These are phyloP conservation scores for Phengaris arion DNA, from an alignment of 2,888 invertebrate genomes.

Conservation along the genomic window DNA sequence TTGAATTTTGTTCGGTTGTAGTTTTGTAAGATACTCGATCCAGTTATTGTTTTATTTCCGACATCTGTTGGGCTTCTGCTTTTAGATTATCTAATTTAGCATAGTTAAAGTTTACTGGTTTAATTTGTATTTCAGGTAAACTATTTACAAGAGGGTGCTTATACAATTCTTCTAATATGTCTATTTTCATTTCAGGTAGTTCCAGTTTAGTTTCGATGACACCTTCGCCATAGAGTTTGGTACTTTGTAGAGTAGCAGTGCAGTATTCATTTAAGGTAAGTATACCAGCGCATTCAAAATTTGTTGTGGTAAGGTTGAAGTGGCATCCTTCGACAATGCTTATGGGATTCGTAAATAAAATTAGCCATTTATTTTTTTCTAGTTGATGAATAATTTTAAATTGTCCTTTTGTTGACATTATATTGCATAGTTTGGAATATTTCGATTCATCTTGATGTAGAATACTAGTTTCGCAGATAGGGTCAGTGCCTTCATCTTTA, in stretches of 20 bases:
- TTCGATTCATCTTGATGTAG: constrained; percentile 15
- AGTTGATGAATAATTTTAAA: neutral
- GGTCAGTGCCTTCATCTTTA: constrained; percentile 13
- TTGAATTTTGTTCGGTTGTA: neutral
- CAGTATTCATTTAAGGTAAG: neutral
- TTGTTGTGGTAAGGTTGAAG: neutral
- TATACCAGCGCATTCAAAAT: neutral
- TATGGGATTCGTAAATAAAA: neutral
- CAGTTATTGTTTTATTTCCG: constrained; percentile 11
- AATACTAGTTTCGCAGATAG: constrained; percentile 23
- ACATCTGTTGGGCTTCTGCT: constrained; percentile 17
- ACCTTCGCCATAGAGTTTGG: neutral
- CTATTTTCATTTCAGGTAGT: neutral
- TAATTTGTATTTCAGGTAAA: constrained; percentile 1
- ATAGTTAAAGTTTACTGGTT: neutral
- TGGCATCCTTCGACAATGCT: neutral
- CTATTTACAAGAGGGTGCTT: neutral
- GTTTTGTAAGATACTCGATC: neutral
- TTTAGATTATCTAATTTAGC: constrained; percentile 7
- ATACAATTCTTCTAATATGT: neutral
- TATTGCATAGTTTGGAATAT: neutral
- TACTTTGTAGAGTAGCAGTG: neutral
- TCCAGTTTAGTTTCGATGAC: neutral
- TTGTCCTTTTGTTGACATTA: constrained; percentile 1
- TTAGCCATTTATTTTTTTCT: neutral